Evolutionary conservation across 2,797 vertebrate genomes (phyloP), one percentile per base, ranked within the genome.

Genomic region (Pseudochaenichthys georgianus): DNA sequence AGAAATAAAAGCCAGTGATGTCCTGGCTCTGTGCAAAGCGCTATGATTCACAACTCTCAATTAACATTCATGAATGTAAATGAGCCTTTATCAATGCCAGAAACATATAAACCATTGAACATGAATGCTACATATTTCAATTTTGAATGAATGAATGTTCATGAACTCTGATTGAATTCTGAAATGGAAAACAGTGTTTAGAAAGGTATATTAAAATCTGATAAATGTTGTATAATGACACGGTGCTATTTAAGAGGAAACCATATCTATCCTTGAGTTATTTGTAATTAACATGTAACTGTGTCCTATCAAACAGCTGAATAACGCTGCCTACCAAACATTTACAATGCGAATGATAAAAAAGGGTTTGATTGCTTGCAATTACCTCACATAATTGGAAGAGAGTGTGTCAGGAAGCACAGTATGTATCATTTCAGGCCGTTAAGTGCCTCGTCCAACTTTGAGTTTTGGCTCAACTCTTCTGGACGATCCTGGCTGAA

Each of bases 1-100:
- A 71, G 28, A 81, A 85, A 82, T 71, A 69, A 65, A 73, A 69
- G 65, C 64, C 46, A 74, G 46, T 54, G 60, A 81, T 84, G 67
- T 52, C 45, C 47, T 59, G 43, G 55, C 38, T 52, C 13, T 59
- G 55, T 80, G 74, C 68, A 68, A 53, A 67, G 57, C 45, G 34
- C 67, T 74, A 50, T 70, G n/a, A 88, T 77, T 89, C 70, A 74
- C 19, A 68, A 17, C 66, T 48, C 57, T 77, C 67, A 38, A 81
- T 84, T 84, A 88, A 84, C 70, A 84, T 88, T 85, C 73, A 85
- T 84, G 70, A 81, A 72, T 80, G 70, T 66, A 77, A 89, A 91
- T 90, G 46, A 75, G 47, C 41, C 62, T 74, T 60, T 73, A 74
- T 81, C 64, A 58, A 17, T 48, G 58, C 12, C 34, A 64, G 60